Percentiles rank a stretch among this genome's conserved stretches.
phyloP scores from a whole-genome alignment of 2,797 vertebrate species.

The Sitta carolinensis region DNA sequence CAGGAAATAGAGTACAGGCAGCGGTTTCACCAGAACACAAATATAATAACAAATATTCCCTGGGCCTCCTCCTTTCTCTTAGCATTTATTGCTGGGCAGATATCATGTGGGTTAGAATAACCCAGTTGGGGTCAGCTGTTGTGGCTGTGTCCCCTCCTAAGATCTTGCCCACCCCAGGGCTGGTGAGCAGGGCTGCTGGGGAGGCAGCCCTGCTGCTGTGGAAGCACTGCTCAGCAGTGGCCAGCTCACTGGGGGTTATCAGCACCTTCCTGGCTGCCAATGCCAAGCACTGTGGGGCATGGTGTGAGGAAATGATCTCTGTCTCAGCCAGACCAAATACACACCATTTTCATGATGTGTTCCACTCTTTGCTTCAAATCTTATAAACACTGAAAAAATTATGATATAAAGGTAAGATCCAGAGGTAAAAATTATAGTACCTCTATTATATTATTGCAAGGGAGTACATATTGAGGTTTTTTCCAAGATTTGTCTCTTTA shows the following conservation, averaged over 20 bases:
- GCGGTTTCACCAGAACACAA: accelerated
- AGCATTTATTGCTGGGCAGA: background rate
- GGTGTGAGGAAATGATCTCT: background rate
- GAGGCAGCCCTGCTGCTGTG: background rate
- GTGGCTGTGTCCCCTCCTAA: background rate
- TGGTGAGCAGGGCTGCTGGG: background rate
- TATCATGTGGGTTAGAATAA: too few relatives aligned
- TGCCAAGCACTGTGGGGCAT: background rate
- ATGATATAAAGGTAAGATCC: background rate
- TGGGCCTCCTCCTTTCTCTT: background rate
- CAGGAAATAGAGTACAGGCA: background rate
- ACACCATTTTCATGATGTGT: background rate
- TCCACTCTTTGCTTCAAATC: background rate
- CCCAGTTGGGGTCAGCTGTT: background rate
- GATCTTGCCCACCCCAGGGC: background rate
- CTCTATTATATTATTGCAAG: background rate
- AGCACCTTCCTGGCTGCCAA: background rate
- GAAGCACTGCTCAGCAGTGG: background rate
- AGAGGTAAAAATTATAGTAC: background rate
- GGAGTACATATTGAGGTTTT: accelerated
- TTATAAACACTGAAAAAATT: background rate
- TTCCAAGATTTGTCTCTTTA: background rate
- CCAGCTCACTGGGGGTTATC: background rate
- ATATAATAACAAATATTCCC: accelerated
- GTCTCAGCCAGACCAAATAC: background rate